Percentiles rank a stretch among this genome's conserved stretches.
These are phyloP conservation scores for Cyclargus thomasi DNA, from an alignment of 1,140 invertebrate genomes.

Conservation along the genomic window DNA sequence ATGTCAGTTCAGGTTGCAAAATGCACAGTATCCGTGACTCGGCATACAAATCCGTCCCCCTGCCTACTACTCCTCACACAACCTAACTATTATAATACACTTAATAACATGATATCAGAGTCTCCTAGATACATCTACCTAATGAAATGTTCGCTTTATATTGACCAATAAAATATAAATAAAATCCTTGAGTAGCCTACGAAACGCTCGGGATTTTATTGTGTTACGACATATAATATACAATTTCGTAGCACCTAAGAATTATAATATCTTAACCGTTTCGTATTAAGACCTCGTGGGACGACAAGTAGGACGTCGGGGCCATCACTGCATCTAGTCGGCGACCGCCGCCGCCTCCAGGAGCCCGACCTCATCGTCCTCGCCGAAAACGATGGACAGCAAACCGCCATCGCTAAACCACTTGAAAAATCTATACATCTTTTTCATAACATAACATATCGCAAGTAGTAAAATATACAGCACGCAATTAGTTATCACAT, in stretches of 20 bases:
- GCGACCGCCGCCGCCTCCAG: too few relatives aligned
- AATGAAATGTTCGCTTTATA: conserved; percentile 8
- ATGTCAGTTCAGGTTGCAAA: background rate
- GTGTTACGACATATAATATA: background rate
- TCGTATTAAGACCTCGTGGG: too few relatives aligned
- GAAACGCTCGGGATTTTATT: background rate
- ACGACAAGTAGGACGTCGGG: too few relatives aligned
- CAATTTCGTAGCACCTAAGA: too few relatives aligned
- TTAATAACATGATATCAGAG: conserved; percentile 1
- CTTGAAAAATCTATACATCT: background rate
- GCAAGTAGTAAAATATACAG: background rate
- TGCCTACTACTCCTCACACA: background rate
- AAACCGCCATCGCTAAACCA: background rate
- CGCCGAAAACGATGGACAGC: too few relatives aligned
- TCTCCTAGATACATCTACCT: conserved; percentile 5
- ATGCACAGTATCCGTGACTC: background rate
- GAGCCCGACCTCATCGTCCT: too few relatives aligned
- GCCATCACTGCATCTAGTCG: too few relatives aligned
- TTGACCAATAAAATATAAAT: background rate
- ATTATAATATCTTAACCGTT: too few relatives aligned
- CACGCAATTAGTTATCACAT: background rate
- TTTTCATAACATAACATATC: background rate
- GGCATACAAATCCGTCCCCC: background rate
- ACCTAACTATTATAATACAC: background rate
- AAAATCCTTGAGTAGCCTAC: background rate